A percentile compares a stretch with the other conserved stretches of the same genome.
These are phyloP conservation scores for Orcinus orca DNA, from an alignment of 2,113 vertebrate species.

Conservation along the genomic window DNA sequence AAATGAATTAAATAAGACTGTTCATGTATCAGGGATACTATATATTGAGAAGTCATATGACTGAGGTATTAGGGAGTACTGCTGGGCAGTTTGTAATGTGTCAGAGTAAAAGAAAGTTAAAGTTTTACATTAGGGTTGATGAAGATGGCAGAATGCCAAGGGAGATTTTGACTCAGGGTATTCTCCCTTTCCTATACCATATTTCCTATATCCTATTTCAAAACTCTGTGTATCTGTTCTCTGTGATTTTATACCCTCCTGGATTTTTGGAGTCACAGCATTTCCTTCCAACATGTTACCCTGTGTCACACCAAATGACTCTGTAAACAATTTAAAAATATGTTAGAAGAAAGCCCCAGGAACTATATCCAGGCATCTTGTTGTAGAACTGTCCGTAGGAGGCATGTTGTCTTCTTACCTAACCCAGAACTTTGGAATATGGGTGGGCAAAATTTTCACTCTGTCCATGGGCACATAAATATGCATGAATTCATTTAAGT, in stretches of 20 bases:
- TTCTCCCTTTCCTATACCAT: not conserved
- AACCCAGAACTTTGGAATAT: not conserved
- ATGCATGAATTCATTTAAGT: not conserved
- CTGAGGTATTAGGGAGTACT: not conserved
- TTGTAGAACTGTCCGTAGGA: not conserved
- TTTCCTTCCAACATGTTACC: not conserved
- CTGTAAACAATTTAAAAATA: not conserved
- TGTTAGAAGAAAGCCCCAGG: not conserved
- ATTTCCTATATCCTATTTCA: not conserved
- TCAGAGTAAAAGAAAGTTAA: not conserved
- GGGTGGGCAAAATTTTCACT: not conserved
- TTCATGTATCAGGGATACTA: not conserved
- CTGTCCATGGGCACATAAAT: not conserved
- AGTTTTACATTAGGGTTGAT: not conserved
- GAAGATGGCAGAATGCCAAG: not conserved
- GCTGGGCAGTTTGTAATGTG: not conserved
- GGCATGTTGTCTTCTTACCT: not conserved
- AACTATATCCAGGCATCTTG: accelerated
- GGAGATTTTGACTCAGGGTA: not conserved
- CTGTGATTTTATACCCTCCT: not conserved
- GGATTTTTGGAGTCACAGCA: not conserved
- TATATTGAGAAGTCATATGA: not conserved
- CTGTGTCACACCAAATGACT: not conserved
- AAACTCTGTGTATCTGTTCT: not conserved
- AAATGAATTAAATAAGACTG: not conserved